phyloP scores from a whole-genome alignment of 1,140 invertebrate genomes.

The Brachionus rubens region DNA sequence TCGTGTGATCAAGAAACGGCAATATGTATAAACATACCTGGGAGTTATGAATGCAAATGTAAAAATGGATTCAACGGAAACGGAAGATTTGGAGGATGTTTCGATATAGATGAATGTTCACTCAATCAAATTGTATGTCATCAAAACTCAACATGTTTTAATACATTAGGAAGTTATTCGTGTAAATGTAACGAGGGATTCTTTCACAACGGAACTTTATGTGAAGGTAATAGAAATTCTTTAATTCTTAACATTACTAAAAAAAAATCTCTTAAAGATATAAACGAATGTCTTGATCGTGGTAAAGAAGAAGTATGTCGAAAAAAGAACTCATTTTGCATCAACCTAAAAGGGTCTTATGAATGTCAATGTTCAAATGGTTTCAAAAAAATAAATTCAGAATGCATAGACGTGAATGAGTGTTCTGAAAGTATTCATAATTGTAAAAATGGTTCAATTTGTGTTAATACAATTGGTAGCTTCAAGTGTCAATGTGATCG shows the following conservation, averaged over 20 bases:
- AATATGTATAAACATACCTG: conserved; percentile 11
- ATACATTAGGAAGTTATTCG: conserved; percentile 9
- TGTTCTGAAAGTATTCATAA: conserved; percentile 21
- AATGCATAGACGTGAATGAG: conserved; percentile 45
- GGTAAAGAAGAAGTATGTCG: not conserved
- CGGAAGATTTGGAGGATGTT: not conserved
- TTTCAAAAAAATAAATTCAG: not conserved
- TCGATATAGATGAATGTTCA: not conserved
- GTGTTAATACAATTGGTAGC: conserved; percentile 1
- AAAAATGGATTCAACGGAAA: not conserved
- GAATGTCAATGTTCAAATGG: conserved; percentile 26
- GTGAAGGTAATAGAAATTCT: conserved; percentile 7
- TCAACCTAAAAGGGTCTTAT: conserved; percentile 35
- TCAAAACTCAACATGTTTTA: not conserved
- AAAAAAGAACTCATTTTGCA: not conserved
- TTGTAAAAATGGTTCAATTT: conserved; percentile 4
- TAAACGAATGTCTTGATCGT: conserved; percentile 45
- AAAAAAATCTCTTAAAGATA: not conserved
- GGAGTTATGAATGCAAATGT: conserved; percentile 29
- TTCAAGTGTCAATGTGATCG: conserved; percentile 32
- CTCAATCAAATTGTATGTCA: not conserved
- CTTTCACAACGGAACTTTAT: not conserved
- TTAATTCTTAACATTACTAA: not conserved
- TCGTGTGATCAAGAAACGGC: not conserved
- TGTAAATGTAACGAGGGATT: conserved; percentile 2